Conservation (phyloP, 35 echinoderm and acorn worm species). For the Heliocidaris erythrogramma region DNA sequence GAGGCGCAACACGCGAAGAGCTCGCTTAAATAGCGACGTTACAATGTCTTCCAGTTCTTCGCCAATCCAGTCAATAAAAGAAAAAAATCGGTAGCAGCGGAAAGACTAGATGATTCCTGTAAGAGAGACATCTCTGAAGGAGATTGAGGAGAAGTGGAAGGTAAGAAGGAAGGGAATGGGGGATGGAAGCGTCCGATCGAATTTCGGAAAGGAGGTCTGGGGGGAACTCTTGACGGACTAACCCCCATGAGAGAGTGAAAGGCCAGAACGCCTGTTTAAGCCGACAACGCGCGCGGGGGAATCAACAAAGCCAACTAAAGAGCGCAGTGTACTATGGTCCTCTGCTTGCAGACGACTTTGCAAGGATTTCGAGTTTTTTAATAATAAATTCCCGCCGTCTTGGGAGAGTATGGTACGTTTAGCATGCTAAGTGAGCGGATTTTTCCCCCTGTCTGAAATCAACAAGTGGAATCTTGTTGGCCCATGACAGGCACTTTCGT, state of each 20-base stretch:
- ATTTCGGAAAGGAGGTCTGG: neutral
- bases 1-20: neutral
- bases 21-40: neutral
- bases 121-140: constrained; percentile 1
- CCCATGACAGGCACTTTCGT: neutral
- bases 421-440: neutral
- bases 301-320: neutral
- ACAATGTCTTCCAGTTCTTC: neutral
- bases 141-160: neutral
- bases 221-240: neutral
- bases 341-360: neutral
- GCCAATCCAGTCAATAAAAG: neutral
- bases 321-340: neutral
- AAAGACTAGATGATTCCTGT: neutral
- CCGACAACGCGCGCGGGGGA: neutral
- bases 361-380: neutral
- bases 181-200: neutral
- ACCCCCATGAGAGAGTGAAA: neutral
- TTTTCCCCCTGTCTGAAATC: neutral
- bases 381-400: constrained; percentile 1
- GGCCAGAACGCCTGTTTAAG: neutral
- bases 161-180: neutral
- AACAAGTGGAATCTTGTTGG: constrained; percentile 2
- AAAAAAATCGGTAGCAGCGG: neutral
- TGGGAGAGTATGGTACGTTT: neutral